phyloP scores from a whole-genome alignment of 1,140 invertebrate species.

The Leptoteleia sp. region DNA sequence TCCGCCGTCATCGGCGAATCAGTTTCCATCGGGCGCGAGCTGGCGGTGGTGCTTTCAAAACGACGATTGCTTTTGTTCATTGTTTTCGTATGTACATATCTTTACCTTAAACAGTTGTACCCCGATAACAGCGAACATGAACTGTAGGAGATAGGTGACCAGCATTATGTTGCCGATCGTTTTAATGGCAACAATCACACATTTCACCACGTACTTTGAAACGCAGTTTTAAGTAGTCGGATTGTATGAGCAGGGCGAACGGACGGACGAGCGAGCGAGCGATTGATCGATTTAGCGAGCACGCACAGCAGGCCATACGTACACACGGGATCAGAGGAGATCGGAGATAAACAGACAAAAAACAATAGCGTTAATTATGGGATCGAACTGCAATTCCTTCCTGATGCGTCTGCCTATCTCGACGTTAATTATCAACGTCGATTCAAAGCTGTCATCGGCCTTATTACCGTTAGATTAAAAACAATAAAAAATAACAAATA shows the following conservation, averaged over 20 bases:
- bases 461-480: too few species aligned
- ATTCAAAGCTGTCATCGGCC: too few species aligned
- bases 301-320: conserved; percentile 77
- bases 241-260: conserved; percentile 77
- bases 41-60: conserved; percentile 59
- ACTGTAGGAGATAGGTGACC: conserved; percentile 99
- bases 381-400: conserved; percentile 32
- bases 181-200: conserved; percentile 99
- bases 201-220: conserved; percentile 97
- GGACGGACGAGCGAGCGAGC: conserved; percentile 65
- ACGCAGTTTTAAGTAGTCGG: conserved; percentile 74
- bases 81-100: conserved; percentile 69
- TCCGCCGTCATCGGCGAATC: conserved; percentile 54
- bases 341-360: conserved; percentile 78
- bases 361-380: conserved; percentile 77
- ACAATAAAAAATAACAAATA: too few species aligned
- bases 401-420: conserved; percentile 15
- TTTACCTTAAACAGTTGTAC: conserved; percentile 99
- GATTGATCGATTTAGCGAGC: conserved; percentile 66
- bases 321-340: conserved; percentile 75
- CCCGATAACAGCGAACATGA: conserved; percentile 99
- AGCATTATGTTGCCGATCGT: conserved; percentile 99
- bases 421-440: too few species aligned
- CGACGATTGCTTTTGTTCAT: conserved; percentile 65
- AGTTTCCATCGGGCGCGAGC: conserved; percentile 50